A percentile compares a stretch with the other conserved stretches of the same genome.
Evolutionary conservation across 2,113 vertebrate species (phyloP).

Genomic region (Onychorhynchus coronatus): DNA sequence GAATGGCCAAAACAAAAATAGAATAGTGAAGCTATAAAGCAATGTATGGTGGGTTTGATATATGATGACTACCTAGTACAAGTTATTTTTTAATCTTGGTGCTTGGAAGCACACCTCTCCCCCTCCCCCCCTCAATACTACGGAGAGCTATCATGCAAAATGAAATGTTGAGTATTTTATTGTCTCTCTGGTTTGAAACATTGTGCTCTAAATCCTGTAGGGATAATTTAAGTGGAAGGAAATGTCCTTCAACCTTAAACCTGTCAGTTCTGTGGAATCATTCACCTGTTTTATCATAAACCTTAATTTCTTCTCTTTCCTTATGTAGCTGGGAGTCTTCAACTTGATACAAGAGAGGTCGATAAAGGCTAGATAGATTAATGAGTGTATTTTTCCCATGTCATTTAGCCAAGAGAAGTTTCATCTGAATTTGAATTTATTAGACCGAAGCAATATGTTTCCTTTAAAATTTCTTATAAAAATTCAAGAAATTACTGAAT

Average conservation of each 20-base stretch:
- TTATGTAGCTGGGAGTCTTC: background rate
- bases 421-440: background rate
- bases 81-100: background rate
- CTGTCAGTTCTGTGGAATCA: background rate
- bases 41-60: background rate
- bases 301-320: background rate
- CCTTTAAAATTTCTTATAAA: background rate
- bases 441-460: background rate
- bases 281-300: background rate
- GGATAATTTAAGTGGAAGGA: background rate
- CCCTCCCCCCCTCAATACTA: too few relatives aligned
- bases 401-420: background rate
- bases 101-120: background rate
- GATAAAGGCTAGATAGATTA: background rate
- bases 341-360: background rate
- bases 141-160: background rate
- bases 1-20: background rate
- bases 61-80: background rate
- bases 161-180: background rate
- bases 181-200: background rate
- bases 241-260: background rate
- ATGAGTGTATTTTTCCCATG: background rate
- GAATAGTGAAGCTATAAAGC: background rate
- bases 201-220: background rate
- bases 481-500: background rate